Base-by-base conservation (phyloP, 2,113 vertebrate genomes). In the Corythaixoides concolor region DNA sequence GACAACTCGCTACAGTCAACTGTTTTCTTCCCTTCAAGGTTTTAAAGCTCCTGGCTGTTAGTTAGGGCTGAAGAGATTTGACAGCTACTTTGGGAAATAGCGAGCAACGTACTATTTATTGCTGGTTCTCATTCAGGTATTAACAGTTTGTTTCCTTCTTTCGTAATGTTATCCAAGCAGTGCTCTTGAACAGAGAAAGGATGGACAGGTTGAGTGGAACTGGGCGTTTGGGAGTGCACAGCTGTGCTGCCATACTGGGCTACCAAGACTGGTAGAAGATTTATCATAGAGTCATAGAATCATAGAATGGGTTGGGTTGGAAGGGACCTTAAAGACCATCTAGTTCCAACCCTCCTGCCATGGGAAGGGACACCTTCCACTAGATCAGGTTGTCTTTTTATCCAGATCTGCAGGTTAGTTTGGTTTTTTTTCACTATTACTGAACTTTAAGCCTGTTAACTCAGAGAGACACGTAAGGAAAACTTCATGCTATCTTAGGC, bases 51-150 rank as follows among this genome's bases (percentile, higher is more conserved):
- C 66, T 94, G 60, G 41, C 69, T 74, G 32, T 83, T 86, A 50
- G 43, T 81, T 82, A 83, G 49, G 75, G 63, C 53, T 85, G 69
- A 93, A 77, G 37, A 80, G 63, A 15, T 85, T 56, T 91, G 92
- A 93, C 79, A 90, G 58, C n/a, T 74, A 81, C 84, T 93, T 64
- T 79, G 86, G 86, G 77, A 93, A 93, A 66, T 43, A 24, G 58
- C 1, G 4, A 87, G 58, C 58, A 26, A 35, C 35, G 69, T 68
- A 18, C 50, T 63, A 85, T 56, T 39, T 85, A 43, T 63, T 88
- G 70, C 53, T 58, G 32, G 30, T 77, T 88, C 70, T 94, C 67
- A 39, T 39, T 52, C 49, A 33, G 64, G 53, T 73, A 35, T 43
- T 60, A 80, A 49, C 41, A 59, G 69, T 47, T 90, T 84, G 21